Evolutionary conservation across 2,888 invertebrate species (phyloP), one percentile per base, ranked within the genome.

Genomic region (Yponomeuta malinellus): DNA sequence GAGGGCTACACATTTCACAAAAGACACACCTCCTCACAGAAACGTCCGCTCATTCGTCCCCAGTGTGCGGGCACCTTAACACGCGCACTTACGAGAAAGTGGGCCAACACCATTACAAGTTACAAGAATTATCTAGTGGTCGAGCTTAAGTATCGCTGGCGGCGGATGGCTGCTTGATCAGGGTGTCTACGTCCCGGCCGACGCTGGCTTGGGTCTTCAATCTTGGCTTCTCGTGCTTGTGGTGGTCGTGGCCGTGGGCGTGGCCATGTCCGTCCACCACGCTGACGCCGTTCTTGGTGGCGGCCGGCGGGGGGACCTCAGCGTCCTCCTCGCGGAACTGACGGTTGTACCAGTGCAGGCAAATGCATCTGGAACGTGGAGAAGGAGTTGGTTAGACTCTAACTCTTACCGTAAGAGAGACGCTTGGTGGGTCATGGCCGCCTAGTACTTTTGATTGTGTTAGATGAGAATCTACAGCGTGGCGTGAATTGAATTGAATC

Each of bases 291-390:
- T 86, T 84, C 78, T 89, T 89, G 76, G 84, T 94, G 64, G 93
- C 88, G 64, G 90, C 85, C 74, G 75, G 85, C 79, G 73, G 82
- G 76, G 74, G 80, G 80, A 29, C 75, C 85, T 81, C 72, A 80
- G 79, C 71, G 78, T 87, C 81, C 68, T 85, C 82, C 68, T 85
- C 82, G 76, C 89, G 85, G 71, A 90, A 88, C 71, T 88, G 89
- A 6, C 88, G 88, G 78, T 90, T 83, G 85, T 83, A 91, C 90
- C 93, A 94, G 79, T 94, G 94, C 75, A 95, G 93, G 82, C 95
- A 95, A 77, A 95, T 89, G 79, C 95, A 95, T 79, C 95, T 93
- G 85, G 3, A 83, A 70, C 3, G 12, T 48, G 37, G 5, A n/a
- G 48, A 69, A 67, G 12, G 67, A 6, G 65, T 23, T 65, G 0